Conservation (phyloP, 53 echinoderm and acorn worm genomes). For the Paelopatides confundens region DNA sequence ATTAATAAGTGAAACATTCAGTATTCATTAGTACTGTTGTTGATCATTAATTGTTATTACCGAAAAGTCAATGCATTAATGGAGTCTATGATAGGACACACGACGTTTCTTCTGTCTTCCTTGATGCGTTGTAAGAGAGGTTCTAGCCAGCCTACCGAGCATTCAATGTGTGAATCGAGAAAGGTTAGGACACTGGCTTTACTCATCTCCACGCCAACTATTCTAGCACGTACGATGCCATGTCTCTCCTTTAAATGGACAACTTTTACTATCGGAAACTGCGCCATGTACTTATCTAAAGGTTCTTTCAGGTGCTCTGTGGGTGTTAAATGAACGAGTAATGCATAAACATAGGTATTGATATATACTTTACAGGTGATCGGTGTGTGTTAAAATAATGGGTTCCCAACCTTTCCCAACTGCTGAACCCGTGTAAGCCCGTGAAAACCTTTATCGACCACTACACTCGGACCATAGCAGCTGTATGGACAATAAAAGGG, state of each 20-base stretch:
- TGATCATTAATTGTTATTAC: too few species aligned
- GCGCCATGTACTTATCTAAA: slow-evolving; percentile 81
- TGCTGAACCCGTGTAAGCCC: too few species aligned
- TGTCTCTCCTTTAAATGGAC: slow-evolving; percentile 79
- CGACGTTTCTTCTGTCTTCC: slow-evolving; percentile 74
- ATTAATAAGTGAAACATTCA: too few species aligned
- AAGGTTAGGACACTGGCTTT: slow-evolving; percentile 78
- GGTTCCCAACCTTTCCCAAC: too few species aligned
- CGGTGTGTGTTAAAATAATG: too few species aligned
- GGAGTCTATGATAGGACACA: slow-evolving; percentile 83
- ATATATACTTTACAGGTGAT: too few species aligned
- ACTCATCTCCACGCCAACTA: slow-evolving; percentile 79
- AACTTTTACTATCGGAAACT: slow-evolving; percentile 81
- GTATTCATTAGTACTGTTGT: too few species aligned
- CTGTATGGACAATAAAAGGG: too few species aligned
- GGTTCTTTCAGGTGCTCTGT: slow-evolving; percentile 84
- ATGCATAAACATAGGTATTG: too few species aligned
- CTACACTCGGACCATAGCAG: too few species aligned
- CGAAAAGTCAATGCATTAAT: slow-evolving; percentile 76
- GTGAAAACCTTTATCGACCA: too few species aligned
- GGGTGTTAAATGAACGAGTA: not conserved
- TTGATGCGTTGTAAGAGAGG: slow-evolving; percentile 84
- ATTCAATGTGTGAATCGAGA: slow-evolving; percentile 95
- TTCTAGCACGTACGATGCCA: slow-evolving; percentile 86
- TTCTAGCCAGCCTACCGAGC: slow-evolving; percentile 93